These are phyloP conservation scores for Passer montanus DNA, from an alignment of 2,113 vertebrate genomes.

Conservation along the genomic window DNA sequence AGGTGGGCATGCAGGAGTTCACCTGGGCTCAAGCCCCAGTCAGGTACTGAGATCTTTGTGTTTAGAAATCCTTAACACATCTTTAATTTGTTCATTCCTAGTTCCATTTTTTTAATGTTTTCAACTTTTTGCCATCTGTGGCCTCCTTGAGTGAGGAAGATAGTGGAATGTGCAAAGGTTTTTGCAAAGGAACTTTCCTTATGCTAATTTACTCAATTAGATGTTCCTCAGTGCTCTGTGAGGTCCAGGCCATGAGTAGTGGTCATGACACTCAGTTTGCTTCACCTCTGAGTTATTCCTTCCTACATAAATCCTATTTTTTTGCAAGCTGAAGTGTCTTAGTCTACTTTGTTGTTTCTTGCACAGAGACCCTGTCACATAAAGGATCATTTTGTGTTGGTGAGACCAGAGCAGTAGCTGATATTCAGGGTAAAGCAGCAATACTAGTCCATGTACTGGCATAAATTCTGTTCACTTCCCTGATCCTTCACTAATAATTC, in stretches of 20 bases:
- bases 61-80: background rate
- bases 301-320: background rate
- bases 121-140: background rate
- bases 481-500: background rate
- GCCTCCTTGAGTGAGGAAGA: background rate
- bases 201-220: background rate
- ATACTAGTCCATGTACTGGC: background rate
- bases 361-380: background rate
- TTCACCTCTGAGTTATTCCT: background rate
- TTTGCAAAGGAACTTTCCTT: background rate
- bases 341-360: background rate
- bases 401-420: background rate
- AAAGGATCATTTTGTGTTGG: background rate
- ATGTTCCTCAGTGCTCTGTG: background rate
- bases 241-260: background rate
- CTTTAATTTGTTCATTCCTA: background rate
- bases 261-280: background rate
- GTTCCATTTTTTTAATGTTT: background rate
- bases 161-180: background rate
- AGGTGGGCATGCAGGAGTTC: background rate
- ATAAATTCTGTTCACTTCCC: background rate
- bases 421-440: background rate
- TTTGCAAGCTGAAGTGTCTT: background rate
- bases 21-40: fast-evolving
- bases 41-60: background rate